A percentile compares a stretch with the other conserved stretches of the same genome.
phyloP scores from a whole-genome alignment of 2,888 invertebrate genomes.

The Drosophila lutescens region DNA sequence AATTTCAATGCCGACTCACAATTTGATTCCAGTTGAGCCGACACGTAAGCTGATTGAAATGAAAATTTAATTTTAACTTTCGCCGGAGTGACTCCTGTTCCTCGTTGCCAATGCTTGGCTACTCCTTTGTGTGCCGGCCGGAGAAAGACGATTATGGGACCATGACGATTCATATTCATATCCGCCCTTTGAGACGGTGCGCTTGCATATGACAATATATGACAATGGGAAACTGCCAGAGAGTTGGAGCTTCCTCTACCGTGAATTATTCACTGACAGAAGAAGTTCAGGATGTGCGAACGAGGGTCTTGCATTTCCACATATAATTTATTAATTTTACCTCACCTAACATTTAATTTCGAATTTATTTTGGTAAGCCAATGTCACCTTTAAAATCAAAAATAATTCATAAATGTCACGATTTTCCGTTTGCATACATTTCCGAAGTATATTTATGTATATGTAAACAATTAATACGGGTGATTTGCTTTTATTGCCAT shows the following conservation, averaged over 20 bases:
- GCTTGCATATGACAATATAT: neutral
- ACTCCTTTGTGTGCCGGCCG: constrained; percentile 3
- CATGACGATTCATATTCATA: constrained; percentile 17
- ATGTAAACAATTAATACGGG: neutral
- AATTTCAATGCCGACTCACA: constrained; percentile 30
- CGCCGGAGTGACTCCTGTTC: neutral
- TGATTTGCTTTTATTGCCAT: neutral
- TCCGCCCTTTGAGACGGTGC: neutral
- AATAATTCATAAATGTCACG: neutral
- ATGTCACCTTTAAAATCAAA: neutral
- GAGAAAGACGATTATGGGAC: neutral
- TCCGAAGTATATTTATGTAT: neutral
- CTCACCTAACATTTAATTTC: neutral
- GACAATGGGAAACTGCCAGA: neutral
- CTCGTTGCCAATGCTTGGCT: neutral
- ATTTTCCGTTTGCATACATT: neutral
- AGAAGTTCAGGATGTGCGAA: constrained; percentile 12
- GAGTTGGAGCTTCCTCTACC: neutral
- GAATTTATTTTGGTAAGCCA: neutral
- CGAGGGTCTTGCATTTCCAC: neutral
- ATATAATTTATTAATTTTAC: constrained; percentile 1
- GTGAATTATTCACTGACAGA: constrained; percentile 20
- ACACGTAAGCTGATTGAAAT: constrained; percentile 21
- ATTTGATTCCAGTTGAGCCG: constrained; percentile 33
- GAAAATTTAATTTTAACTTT: constrained; percentile 26